Base-by-base conservation (phyloP, 1,140 invertebrate species). In the Pogonomyrmex californicus region DNA sequence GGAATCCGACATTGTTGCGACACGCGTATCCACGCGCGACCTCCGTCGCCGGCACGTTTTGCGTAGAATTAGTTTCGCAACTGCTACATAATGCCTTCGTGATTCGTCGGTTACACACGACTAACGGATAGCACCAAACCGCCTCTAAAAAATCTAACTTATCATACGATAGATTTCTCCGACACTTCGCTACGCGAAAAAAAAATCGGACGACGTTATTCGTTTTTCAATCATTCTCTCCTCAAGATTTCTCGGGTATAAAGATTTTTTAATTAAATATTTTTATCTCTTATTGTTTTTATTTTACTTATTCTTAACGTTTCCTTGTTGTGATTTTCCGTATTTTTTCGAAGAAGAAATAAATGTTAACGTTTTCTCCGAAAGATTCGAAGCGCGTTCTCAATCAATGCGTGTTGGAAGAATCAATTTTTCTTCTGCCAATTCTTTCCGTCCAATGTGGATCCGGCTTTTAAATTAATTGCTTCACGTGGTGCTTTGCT, bases 41-140 rank as follows among this genome's bases (percentile, higher is more conserved):
- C 54, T 68, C 87, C 73, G 79, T 62, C 33, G 79, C 41, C 65
- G 70, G 44, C 70, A 58, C 79, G 56, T 75, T 75, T 75, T 83
- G 79, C 68, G 68, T 83, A 83, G 79, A 83, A 73, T 83, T 62
- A 47, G 17, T 83, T 83, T 83, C 68, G 79, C n/a, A 83, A 83
- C 54, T 38, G 44, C 41, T 30, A 17, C 1, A 44, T 54, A 79
- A 79, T 83, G 68, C 68, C 79, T 73, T 83, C 47, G 77, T 51
- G 68, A 68, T 66, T 79, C 36, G 62, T 54, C 36, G 14, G 41
- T 54, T 54, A 54, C 54, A 66, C 47, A 54, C 62, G 62, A 79
- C n/a, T 38, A 17, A 9, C 41, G 41, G 14, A 77, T 47, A 62
- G 41, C 36, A 23, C 12, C 58, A 66, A 62, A 47, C 49, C 47